Evolutionary conservation across 2,113 vertebrate species (phyloP).

Genomic region (Cacatua alba): DNA sequence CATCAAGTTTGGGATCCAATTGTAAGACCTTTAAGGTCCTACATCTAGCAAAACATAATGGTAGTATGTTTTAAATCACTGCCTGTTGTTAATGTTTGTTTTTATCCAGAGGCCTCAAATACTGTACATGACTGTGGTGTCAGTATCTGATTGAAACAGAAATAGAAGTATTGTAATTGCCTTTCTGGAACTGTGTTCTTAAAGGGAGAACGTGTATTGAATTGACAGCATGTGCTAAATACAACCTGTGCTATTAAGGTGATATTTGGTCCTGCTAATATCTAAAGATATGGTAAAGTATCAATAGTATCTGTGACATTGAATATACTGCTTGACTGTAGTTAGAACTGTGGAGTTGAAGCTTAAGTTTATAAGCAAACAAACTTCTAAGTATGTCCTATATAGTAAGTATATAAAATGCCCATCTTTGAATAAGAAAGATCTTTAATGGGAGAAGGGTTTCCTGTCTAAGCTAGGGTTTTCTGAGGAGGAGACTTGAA

Average conservation of each 20-base stretch:
- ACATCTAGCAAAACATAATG: not conserved
- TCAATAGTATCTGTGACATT: not conserved
- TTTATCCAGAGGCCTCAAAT: not conserved
- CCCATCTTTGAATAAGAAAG: not conserved
- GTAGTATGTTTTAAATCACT: not conserved
- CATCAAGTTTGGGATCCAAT: not conserved
- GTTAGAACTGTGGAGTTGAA: not conserved
- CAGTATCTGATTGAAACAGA: not conserved
- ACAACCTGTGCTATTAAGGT: not conserved
- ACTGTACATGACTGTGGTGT: not conserved
- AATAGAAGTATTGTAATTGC: not conserved
- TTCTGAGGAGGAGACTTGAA: not conserved
- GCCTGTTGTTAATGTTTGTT: not conserved
- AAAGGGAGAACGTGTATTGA: not conserved
- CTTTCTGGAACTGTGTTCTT: not conserved
- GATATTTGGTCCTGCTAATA: not conserved
- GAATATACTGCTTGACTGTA: not conserved
- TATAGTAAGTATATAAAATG: not conserved
- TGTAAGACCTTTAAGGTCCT: not conserved
- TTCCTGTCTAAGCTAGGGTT: not conserved
- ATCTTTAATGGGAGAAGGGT: not conserved
- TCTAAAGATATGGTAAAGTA: not conserved
- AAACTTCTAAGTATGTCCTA: not conserved
- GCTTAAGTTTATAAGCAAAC: not conserved
- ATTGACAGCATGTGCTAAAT: not conserved